Base-by-base conservation (phyloP, 64 coral and sea anemone genomes). In the Hydrozoanthus tunicans region DNA sequence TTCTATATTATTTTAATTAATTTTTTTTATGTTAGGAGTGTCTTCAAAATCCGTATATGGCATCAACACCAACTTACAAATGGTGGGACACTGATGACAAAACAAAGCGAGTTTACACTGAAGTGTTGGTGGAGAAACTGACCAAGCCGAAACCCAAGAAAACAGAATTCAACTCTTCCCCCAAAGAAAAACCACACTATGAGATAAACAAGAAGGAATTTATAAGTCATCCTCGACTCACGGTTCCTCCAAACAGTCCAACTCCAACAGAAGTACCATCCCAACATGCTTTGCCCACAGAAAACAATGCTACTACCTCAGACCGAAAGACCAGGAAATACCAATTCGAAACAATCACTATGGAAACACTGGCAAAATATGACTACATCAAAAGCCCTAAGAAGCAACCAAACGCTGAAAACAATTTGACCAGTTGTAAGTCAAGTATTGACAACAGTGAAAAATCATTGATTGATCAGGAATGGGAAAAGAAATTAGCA, bases 61-160 rank as follows among this genome's bases (percentile, higher is more conserved):
- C 89, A 23, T 68, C 80, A 77, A 86, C 83, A 65, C 54, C 95
- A 25, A 80, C 79, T 55, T 97, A 97, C 84, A 97, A 97, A 82
- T 97, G 95, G 95, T 97, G 95, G 95, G 95, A 97, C 83, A 89
- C 92, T 53, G 95, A 97, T 72, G 95, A 97, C 62, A 97, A 97
- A 60, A 97, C 95, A 57, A 97, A 97, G 82, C 77, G 95, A 7
- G 77, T 96, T 13, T 96, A 96, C 89, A 96, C 95, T 70, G 95
- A 97, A 69, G 70, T 94, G 58, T 32, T 97, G 15, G 92, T 93
- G 61, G 92, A 97, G 70, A 97, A 97, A 76, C 89, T 94, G 5
- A 84, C 32, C 12, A 93, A 90, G 76, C 68, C 93, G 10, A 94
- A 92, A 62, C 89, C 77, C 56, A 89, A 89, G 73, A 97, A 90